Evolutionary conservation across 2,797 vertebrate species (phyloP).

Genomic region (Sebastes kiyomatsui): DNA sequence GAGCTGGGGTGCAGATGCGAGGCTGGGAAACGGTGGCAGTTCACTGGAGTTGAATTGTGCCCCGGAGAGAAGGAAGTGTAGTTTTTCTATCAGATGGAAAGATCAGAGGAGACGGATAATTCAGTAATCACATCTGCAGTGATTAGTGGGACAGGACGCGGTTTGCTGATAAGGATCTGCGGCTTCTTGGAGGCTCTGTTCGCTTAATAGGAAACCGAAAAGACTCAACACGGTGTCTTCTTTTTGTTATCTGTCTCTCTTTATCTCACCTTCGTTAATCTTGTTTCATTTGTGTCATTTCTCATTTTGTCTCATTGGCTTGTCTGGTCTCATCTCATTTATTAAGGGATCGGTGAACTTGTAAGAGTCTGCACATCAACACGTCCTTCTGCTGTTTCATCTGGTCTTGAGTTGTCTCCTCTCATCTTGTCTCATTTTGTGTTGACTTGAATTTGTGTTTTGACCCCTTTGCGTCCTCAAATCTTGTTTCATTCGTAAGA

Average conservation of each 20-base stretch:
- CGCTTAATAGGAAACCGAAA: conserved; percentile 50
- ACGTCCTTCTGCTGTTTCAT: neutral
- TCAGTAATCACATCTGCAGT: conserved; percentile 79
- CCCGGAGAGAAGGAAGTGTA: conserved; percentile 73
- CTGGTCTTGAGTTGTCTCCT: neutral
- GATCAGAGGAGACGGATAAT: conserved; percentile 82
- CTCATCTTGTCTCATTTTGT: conserved; percentile 1
- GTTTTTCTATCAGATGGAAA: conserved; percentile 75
- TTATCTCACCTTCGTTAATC: conserved; percentile 29
- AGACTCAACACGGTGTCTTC: neutral
- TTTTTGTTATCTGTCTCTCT: conserved; percentile 26
- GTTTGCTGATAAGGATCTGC: conserved; percentile 74
- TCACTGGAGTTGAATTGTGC: conserved; percentile 75
- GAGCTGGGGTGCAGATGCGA: conserved; percentile 66
- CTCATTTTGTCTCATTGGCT: neutral
- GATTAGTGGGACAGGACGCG: conserved; percentile 75
- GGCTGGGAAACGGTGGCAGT: conserved; percentile 71
- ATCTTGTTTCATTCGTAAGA: neutral
- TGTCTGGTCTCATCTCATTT: conserved; percentile 4
- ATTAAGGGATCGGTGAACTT: neutral
- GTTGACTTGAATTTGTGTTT: neutral
- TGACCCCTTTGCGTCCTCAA: neutral
- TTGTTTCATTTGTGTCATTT: conserved; percentile 3
- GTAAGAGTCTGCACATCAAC: neutral
- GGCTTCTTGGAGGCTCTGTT: conserved; percentile 54